These are phyloP conservation scores for Mungos mungo DNA, from an alignment of 2,113 vertebrate species.

Conservation along the genomic window DNA sequence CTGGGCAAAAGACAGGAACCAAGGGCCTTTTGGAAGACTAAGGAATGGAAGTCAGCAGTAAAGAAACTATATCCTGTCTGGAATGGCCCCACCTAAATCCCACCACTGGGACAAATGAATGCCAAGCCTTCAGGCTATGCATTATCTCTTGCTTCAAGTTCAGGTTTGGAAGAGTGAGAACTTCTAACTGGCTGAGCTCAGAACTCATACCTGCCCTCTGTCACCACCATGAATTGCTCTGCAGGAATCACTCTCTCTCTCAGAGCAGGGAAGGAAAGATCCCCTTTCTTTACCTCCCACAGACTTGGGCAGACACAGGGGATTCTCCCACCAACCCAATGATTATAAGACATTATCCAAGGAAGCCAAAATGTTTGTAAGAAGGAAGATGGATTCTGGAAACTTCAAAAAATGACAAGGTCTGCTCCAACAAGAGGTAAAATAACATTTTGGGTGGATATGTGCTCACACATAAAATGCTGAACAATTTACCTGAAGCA, in stretches of 20 bases:
- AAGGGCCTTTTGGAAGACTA: not conserved
- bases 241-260: not conserved
- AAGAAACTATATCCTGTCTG: not conserved
- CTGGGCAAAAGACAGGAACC: not conserved
- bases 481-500: not conserved
- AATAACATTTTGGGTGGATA: not conserved
- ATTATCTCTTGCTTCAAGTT: not conserved
- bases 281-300: not conserved
- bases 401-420: not conserved
- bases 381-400: not conserved
- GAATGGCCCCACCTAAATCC: rapidly evolving
- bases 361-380: not conserved
- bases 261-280: not conserved
- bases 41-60: not conserved
- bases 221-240: not conserved
- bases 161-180: not conserved
- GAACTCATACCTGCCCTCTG: not conserved
- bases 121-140: rapidly evolving
- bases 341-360: not conserved
- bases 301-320: rapidly evolving
- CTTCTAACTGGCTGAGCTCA: not conserved
- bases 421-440: not conserved
- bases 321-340: not conserved
- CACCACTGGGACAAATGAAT: not conserved
- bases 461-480: not conserved